Conservation (phyloP, 1,140 invertebrate genomes). For the Tetramorium simillimum region DNA sequence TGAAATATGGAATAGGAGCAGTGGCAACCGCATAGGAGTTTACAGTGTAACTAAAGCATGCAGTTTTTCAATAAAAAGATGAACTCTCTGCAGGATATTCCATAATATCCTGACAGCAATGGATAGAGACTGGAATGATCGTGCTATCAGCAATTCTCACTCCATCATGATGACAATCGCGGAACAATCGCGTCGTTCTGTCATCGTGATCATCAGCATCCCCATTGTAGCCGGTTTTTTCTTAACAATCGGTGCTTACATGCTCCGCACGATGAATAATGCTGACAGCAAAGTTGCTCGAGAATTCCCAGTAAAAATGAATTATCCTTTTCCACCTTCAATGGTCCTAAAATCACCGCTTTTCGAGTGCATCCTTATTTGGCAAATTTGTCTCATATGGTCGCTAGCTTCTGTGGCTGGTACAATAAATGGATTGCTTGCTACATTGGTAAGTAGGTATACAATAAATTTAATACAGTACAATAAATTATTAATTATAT, state of each 20-base stretch:
- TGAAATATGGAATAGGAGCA: too few species aligned
- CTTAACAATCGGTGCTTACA: neutral
- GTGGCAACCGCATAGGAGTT: too few species aligned
- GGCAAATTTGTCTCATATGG: conserved; percentile 28
- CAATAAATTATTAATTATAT: too few species aligned
- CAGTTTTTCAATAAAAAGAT: neutral
- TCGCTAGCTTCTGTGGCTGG: neutral
- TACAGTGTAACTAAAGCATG: neutral
- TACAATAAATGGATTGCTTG: conserved; percentile 36
- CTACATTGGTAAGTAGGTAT: conserved; percentile 58
- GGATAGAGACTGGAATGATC: neutral
- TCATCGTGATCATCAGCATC: neutral
- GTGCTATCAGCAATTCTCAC: neutral
- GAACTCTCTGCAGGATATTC: conserved; percentile 24
- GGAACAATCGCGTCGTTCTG: neutral
- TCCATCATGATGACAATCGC: neutral
- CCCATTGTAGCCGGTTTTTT: neutral
- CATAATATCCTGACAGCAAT: conserved; percentile 25
- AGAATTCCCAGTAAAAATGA: conserved; percentile 57
- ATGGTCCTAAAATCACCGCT: neutral
- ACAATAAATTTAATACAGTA: too few species aligned
- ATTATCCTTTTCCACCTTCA: conserved; percentile 10
- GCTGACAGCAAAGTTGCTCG: neutral
- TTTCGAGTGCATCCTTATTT: conserved; percentile 27
- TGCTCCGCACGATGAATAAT: neutral